Base-by-base conservation (phyloP, 2,888 invertebrate genomes). In the Drosophila anomalipes region DNA sequence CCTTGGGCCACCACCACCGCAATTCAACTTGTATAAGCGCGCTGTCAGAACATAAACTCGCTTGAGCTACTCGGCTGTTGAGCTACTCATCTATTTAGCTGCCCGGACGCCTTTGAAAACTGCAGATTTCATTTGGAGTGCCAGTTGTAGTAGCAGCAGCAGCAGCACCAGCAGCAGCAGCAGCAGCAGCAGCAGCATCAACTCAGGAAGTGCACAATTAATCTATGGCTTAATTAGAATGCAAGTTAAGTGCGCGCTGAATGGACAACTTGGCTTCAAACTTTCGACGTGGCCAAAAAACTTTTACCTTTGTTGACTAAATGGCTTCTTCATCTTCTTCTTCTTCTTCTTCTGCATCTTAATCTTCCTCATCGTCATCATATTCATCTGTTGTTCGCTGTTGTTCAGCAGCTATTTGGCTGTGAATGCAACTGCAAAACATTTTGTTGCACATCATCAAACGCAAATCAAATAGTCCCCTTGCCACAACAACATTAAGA, bases 201-300 rank as follows among this genome's bases (percentile, higher is more conserved):
- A n/a, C 49, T 61, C 77, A 78, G 79, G 68, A 75, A 78, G 79
- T 67, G 78, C 69, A 70, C 77, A 81, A 81, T 80, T 80, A 81
- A 81, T 80, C 80, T 71, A 56, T 53, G 68, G 80, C 80, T 74
- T 81, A 81, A 80, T 80, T 80, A 81, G 81, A 81, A 80, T 78
- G 80, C 78, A 70, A 70, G 74, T 70, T 47, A 74, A 79, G 80
- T 77, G 74, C 14, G 62, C 44, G 52, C 16, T 16, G 26, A 47
- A 47, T 47, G 47, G 51, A 58, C 58, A 41, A 62, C 66, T 56
- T 79, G 68, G 44, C 61, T 57, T 44, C 47, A 16, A 77, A 70
- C 69, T 73, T 77, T 57, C 58, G 22, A 61, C 60, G 37, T 74
- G 63, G 49, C 64, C 61, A 58, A 75, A 65, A 63, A 71, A 76